Evolutionary conservation across 2,888 invertebrate genomes (phyloP).

Genomic region (Papilio protenor): DNA sequence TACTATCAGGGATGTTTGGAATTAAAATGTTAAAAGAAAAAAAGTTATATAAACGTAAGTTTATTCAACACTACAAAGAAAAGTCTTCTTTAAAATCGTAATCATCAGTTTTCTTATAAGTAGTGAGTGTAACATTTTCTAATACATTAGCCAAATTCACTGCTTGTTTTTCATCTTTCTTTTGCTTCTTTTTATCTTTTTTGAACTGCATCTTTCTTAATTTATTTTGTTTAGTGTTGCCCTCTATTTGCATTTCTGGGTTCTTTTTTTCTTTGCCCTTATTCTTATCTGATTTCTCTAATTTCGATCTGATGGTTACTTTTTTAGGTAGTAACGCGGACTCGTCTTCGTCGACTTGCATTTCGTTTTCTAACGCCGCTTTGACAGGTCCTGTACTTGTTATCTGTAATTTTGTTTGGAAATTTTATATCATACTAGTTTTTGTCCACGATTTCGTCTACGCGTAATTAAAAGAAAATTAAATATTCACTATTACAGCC

Average conservation of each 20-base stretch:
- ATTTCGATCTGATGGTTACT: slow-evolving; percentile 70
- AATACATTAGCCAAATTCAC: slow-evolving; percentile 86
- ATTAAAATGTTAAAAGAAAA: not conserved
- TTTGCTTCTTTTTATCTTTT: slow-evolving; percentile 84
- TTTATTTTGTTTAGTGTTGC: slow-evolving; percentile 83
- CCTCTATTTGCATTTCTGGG: slow-evolving; percentile 88
- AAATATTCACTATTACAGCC: too few relatives aligned
- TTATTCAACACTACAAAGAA: slow-evolving; percentile 37
- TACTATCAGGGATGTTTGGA: not conserved
- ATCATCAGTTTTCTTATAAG: slow-evolving; percentile 75
- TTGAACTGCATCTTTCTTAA: slow-evolving; percentile 84
- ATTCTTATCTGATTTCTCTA: slow-evolving; percentile 67
- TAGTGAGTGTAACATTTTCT: slow-evolving; percentile 83
- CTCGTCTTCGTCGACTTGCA: slow-evolving; percentile 84
- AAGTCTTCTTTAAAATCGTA: slow-evolving; percentile 86
- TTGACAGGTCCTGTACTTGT: slow-evolving; percentile 86
- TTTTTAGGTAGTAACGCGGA: slow-evolving; percentile 71
- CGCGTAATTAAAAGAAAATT: too few relatives aligned
- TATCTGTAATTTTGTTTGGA: slow-evolving; percentile 69
- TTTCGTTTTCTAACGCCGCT: slow-evolving; percentile 72
- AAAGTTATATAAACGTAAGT: not conserved
- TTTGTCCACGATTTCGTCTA: too few relatives aligned
- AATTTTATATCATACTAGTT: too few relatives aligned
- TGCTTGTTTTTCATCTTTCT: slow-evolving; percentile 85
- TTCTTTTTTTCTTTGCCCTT: slow-evolving; percentile 79